Evolutionary conservation across 1,140 invertebrate genomes (phyloP), one percentile per base, ranked within the genome.

Genomic region (Lasaia peninsularis): DNA sequence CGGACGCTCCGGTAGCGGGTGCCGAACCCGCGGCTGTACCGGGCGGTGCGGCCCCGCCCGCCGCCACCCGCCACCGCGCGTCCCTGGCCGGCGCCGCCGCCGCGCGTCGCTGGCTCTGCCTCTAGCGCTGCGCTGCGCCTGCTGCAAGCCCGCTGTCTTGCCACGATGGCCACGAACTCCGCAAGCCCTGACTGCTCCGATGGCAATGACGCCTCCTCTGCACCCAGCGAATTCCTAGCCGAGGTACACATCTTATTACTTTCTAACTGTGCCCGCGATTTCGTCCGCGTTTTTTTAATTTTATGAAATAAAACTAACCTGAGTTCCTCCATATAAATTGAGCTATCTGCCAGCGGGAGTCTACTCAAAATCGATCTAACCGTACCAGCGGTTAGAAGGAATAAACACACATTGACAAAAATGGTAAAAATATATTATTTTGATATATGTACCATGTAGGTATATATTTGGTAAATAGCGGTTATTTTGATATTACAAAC

Each of bases 211-310:
- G 91, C 92, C 56, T 91, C 92, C 65, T 91, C 91, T 32, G 93
- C 93, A 14, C 93, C 93, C 14, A 94, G 93, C 49, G 93, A 94
- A 75, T 93, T 93, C 75, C 79, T 94, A 2, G 93, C 93, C 16
- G 93, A 94, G 91, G 93, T 93, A 71, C 79, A 67, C 14, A 11
- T 40, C 9, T 16, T n/a, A n/a, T n/a, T n/a, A n/a, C n/a, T n/a
- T n/a, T n/a, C n/a, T n/a, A n/a, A n/a, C n/a, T n/a, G n/a, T n/a
- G n/a, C n/a, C n/a, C n/a, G n/a, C n/a, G n/a, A n/a, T n/a, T n/a
- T n/a, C n/a, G n/a, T n/a, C n/a, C n/a, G n/a, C n/a, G n/a, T n/a
- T n/a, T n/a, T n/a, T n/a, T n/a, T n/a, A n/a, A n/a, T n/a, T n/a
- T n/a, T n/a, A n/a, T n/a, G n/a, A n/a, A n/a, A n/a, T n/a, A n/a